These are phyloP conservation scores for Lycocorax pyrrhopterus DNA, from an alignment of 2,113 vertebrate species.

Conservation along the genomic window DNA sequence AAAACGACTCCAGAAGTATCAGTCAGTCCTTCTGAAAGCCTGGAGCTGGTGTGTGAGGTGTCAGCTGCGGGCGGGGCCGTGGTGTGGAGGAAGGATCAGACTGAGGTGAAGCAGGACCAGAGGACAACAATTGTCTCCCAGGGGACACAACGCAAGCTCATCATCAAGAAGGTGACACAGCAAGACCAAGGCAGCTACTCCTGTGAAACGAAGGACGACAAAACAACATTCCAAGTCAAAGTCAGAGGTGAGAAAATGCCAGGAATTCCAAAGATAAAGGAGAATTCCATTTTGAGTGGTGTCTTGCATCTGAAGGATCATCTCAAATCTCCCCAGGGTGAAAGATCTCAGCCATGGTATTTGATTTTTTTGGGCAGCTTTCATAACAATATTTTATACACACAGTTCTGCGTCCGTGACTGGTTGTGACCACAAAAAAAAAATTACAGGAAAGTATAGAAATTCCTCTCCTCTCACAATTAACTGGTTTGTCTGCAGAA, in stretches of 20 bases:
- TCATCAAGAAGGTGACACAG: slow-evolving; percentile 21
- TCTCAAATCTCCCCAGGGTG: neutral
- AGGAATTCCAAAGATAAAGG: neutral
- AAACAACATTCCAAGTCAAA: slow-evolving; percentile 54
- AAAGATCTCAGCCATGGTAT: neutral
- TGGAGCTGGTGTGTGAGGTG: slow-evolving; percentile 83
- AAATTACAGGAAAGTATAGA: neutral
- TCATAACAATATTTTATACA: neutral
- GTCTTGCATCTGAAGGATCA: neutral
- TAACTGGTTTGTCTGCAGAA: neutral
- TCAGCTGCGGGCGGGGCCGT: slow-evolving; percentile 62
- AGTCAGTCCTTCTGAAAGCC: slow-evolving; percentile 72
- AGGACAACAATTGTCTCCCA: slow-evolving; percentile 1
- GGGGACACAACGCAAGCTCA: slow-evolving; percentile 47
- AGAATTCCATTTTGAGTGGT: neutral
- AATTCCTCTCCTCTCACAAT: neutral
- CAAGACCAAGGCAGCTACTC: slow-evolving; percentile 56
- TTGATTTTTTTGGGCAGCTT: neutral
- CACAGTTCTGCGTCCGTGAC: neutral
- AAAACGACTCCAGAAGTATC: slow-evolving; percentile 34
- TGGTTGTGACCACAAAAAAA: neutral
- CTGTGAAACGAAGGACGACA: slow-evolving; percentile 38
- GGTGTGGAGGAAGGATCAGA: slow-evolving; percentile 78
- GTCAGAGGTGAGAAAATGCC: slow-evolving; percentile 47
- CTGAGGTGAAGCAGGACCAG: slow-evolving; percentile 54